Evolutionary conservation across 2,888 invertebrate genomes (phyloP), one percentile per base, ranked within the genome.

Genomic region (Drosophila diplacantha): DNA sequence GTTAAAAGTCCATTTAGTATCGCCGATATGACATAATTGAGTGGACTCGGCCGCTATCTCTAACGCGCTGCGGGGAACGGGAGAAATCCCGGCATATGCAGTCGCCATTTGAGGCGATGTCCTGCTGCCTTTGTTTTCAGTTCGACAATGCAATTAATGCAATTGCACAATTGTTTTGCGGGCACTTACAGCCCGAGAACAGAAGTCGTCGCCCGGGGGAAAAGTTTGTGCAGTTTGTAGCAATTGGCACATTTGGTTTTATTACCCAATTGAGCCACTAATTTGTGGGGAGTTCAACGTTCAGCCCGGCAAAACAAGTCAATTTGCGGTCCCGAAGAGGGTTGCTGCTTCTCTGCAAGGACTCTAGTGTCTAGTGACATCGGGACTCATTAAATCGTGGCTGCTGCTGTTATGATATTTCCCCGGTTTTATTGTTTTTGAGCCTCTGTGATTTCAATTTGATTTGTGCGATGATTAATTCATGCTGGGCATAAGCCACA

Each of bases 201-300:
- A 18, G 18, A 68, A 60, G 49, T 70, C 41, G 22, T 22, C 22
- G 22, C 24, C 24, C 35, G 18, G 34, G 56, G 43, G 51, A 53
- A 56, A 64, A 64, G 56, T 80, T 78, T 81, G 41, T 38, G 50
- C 54, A 49, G 31, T 75, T 46, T 46, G 44, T 46, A 81, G 60
- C 84, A 85, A 84, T 85, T 86, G 86, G 87, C 86, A 87, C 87
- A 87, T 87, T 86, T 86, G 88, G 81, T 85, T 87, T 87, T 87
- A 87, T 85, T 77, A 85, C 82, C 78, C 86, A 87, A 87, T 87
- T 86, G 86, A 73, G 79, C 76, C 72, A 76, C 80, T 83, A 85
- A 85, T 85, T 86, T 81, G 81, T 75, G 85, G 85, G 84, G 81
- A 70, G 74, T 78, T 74, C 73, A 61, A 44, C 54, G 69, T 78